Evolutionary conservation across 2,888 invertebrate genomes (phyloP), one percentile per base, ranked within the genome.

Genomic region (Melinopterus prodromus): DNA sequence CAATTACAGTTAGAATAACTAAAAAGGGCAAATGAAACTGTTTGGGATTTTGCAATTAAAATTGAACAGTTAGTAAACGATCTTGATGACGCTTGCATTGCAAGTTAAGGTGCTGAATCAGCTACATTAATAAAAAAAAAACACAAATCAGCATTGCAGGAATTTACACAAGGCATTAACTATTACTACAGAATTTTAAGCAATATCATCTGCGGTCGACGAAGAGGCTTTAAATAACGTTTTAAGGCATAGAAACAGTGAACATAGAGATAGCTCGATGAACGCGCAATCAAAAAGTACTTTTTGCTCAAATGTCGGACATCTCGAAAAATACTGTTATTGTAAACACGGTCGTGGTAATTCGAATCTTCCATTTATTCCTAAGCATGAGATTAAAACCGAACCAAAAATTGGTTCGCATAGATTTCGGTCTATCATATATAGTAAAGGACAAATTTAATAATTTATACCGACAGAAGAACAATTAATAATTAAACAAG

Each of bases 1-100:
- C 74, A 74, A 36, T 35, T 74, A 12, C 74, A 74, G 36, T 26
- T 74, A 35, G 14, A 74, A 74, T n/a, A 37, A 15, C 12, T 38
- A n/a, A 37, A 69, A 69, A 15, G 69, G 14, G 15, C 15, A 69
- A 71, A 71, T n/a, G 71, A 71, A 4, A n/a, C 3, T n/a, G 71
- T 71, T 71, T 4, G 71, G 9, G 71, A 71, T 16, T 71, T 71
- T 71, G 6, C 71, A 16, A 26, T 4, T n/a, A 71, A 71, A 71
- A 71, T 71, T 71, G 9, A 71, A n/a, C 15, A 71, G 14, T 9
- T 71, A 14, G 1, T 71, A 26, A 6, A 71, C 14, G 71, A 71
- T 71, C 26, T 71, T 12, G 71, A n/a, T n/a, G 71, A 71, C 14
- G 71, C 71, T 3, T 71, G 71, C 26, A 71, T 71, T 14, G 71